Conservation (phyloP, 2,113 vertebrate genomes). For the Phrynosoma blainvillii region DNA sequence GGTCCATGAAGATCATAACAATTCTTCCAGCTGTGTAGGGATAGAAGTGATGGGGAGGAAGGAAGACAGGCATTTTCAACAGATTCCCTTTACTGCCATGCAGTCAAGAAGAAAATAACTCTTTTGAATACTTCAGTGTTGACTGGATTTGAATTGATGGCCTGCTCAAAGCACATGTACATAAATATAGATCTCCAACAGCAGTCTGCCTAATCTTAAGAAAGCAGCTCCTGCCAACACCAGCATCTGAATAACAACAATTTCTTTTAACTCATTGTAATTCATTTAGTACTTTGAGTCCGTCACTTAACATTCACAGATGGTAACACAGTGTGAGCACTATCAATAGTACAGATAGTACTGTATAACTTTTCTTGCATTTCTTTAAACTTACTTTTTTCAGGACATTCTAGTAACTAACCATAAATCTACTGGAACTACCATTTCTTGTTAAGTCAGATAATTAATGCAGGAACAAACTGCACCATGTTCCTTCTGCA, state of each 20-base stretch:
- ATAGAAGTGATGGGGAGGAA: not conserved
- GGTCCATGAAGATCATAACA: not conserved
- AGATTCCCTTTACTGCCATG: not conserved
- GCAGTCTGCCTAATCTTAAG: not conserved
- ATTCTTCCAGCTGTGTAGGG: not conserved
- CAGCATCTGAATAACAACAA: not conserved
- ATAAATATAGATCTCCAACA: not conserved
- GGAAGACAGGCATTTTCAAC: not conserved
- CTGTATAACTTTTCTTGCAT: not conserved
- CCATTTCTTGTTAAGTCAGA: not conserved
- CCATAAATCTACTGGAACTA: not conserved
- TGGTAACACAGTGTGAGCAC: not conserved
- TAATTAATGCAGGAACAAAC: slow-evolving; percentile 5
- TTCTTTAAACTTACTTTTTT: not conserved
- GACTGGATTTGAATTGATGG: not conserved
- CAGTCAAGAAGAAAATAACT: not conserved
- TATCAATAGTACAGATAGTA: not conserved
- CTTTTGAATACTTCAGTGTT: not conserved
- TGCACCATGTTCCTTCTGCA: not conserved
- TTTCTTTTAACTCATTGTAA: not conserved
- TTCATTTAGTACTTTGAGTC: not conserved
- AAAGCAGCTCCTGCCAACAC: not conserved
- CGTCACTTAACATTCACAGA: not conserved
- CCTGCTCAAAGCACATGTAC: not conserved
- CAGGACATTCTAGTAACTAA: not conserved